Percentiles rank a stretch among this genome's conserved stretches.
phyloP scores from a whole-genome alignment of 2,797 vertebrate species.

The Phaenicophaeus curvirostris region DNA sequence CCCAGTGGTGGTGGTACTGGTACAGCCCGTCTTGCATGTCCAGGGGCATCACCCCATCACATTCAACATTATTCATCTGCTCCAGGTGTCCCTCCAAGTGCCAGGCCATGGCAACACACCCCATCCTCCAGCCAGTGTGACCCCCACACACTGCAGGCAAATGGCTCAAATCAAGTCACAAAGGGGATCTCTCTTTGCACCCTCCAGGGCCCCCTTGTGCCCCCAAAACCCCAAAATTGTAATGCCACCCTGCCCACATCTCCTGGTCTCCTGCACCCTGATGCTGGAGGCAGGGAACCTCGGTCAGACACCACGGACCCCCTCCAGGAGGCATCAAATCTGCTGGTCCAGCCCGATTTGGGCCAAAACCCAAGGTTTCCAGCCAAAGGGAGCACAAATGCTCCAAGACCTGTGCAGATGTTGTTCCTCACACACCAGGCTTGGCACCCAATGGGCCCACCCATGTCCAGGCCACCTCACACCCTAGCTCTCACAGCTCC shows the following conservation, averaged over 20 bases:
- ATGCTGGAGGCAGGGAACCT: background rate
- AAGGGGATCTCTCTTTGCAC: rapidly evolving
- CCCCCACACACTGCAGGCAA: background rate
- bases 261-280: background rate
- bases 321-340: background rate
- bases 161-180: background rate
- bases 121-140: background rate
- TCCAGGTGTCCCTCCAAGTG: background rate
- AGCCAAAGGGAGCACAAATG: background rate
- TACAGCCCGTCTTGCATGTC: rapidly evolving
- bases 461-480: background rate
- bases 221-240: background rate
- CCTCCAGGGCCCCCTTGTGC: background rate
- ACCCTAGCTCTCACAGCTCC: background rate
- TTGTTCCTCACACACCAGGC: background rate
- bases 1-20: background rate
- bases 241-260: background rate
- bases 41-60: rapidly evolving
- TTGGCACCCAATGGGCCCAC: background rate
- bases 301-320: background rate
- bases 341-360: rapidly evolving
- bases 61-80: background rate
- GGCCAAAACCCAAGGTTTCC: background rate
- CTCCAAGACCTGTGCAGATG: background rate
- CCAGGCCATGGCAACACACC: rapidly evolving